Evolutionary conservation across 2,113 vertebrate species (phyloP), one percentile per base, ranked within the genome.

Genomic region (Struthidea cinerea): DNA sequence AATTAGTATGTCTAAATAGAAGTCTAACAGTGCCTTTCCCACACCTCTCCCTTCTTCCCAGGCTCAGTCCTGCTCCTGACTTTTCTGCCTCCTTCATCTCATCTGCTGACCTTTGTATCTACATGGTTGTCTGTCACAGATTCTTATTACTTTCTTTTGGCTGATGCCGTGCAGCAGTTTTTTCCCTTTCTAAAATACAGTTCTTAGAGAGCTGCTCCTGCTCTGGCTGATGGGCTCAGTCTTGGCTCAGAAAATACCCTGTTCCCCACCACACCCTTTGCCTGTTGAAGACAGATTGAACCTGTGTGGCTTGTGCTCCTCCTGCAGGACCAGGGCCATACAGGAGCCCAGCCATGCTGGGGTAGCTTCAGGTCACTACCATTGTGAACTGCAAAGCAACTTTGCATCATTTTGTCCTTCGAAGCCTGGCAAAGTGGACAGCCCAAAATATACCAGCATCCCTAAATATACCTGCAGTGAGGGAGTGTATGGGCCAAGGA

Each of bases 241-340:
- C 11, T 33, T 47, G 28, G 39, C 33, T 63, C 26, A 77, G 57
- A 35, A 68, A 63, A 69, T 16, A 4, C 2, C 12, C 7, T 28
- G 6, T 20, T 26, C 15, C 3, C 17, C 6, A 7, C 11, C 8
- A 4, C 11, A 17, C 2, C 4, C 13, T 11, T 41, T 64, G 14
- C 16, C 10, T 53, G 3, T 5, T 24, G 8, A 14, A 84, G 64
- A 11, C 16, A 64, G 21, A 24, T 26, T 13, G 39, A 21, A 0
- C 13, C 50, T 23, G 17, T 3, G 47, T 3, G 23, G n/a, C 4
- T 46, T 22, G 1, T 13, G 9, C 13, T 37, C 6, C 32, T n/a
- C 21, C 30, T 26, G 39, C 4, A 6, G 32, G 42, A 41, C 13
- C 49, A 11, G 56, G 26, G 17, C 63, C 1, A 3, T 7, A 4